A percentile compares a stretch with the other conserved stretches of the same genome.
Conservation (phyloP, 2,797 vertebrate species). For the Megaceryle alcyon region DNA sequence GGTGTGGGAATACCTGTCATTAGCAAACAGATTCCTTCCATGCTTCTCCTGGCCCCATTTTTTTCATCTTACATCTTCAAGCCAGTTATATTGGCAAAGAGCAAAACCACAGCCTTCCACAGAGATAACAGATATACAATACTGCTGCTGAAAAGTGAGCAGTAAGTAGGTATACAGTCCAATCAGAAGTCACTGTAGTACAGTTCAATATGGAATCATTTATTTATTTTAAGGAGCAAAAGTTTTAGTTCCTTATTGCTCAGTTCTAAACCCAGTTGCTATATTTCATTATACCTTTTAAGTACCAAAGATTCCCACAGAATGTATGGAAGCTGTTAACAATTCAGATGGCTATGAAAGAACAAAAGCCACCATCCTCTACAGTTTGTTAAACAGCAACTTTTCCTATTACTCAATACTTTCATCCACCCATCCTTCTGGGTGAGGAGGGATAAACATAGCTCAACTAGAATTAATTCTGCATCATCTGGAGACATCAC, state of each 20-base stretch:
- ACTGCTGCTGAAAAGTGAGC: not conserved
- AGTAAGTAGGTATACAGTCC: not conserved
- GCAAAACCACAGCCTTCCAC: slow-evolving; percentile 4
- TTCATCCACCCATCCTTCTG: slow-evolving; percentile 62
- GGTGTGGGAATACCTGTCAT: not conserved
- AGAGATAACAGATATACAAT: not conserved
- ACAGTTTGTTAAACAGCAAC: not conserved
- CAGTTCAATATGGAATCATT: not conserved
- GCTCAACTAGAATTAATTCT: slow-evolving; percentile 41
- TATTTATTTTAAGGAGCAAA: not conserved
- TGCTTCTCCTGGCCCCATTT: not conserved
- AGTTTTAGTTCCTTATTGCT: not conserved
- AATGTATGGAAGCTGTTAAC: not conserved
- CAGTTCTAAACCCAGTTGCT: not conserved
- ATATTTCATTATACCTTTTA: not conserved
- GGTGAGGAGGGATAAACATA: slow-evolving; percentile 35
- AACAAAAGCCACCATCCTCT: slow-evolving; percentile 30
- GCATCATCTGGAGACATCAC: not conserved
- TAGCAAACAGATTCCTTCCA: not conserved
- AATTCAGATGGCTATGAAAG: slow-evolving; percentile 2
- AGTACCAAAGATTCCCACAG: not conserved
- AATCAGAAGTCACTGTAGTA: not conserved
- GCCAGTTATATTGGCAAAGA: not conserved
- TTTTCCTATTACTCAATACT: slow-evolving; percentile 40
- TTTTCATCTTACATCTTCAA: not conserved